Evolutionary conservation across 2,888 invertebrate genomes (phyloP), one percentile per base, ranked within the genome.

Genomic region (Phlogophora meticulosa): DNA sequence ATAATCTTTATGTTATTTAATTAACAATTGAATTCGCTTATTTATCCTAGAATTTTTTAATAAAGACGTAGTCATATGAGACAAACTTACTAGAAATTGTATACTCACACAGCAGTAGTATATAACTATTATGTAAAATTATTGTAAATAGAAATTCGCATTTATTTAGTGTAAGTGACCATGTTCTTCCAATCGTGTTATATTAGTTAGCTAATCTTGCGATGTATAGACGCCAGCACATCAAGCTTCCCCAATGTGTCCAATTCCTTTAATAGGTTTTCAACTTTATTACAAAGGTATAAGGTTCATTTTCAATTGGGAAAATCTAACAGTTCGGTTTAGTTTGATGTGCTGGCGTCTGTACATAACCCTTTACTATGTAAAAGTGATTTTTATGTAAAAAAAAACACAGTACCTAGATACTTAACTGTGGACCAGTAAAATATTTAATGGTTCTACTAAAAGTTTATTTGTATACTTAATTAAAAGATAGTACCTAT

Each of bases 181-280:
- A 83, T 76, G 92, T 88, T 92, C 92, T 92, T 92, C 92, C 92
- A 92, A 82, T 86, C 83, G 82, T 73, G 57, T 78, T 78, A 82
- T 77, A 68, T 71, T 80, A 80, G 79, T 68, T 82, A 81, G 76
- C 57, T 79, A 80, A 82, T 76, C 78, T 80, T 72, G 60, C 53
- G 58, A 70, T 85, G 82, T n/a, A n/a, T n/a, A n/a, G n/a, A n/a
- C n/a, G n/a, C n/a, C n/a, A n/a, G n/a, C n/a, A n/a, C n/a, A n/a
- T n/a, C n/a, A n/a, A n/a, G n/a, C n/a, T n/a, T n/a, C n/a, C n/a
- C n/a, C n/a, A n/a, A n/a, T n/a, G n/a, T n/a, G n/a, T n/a, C n/a
- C n/a, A n/a, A n/a, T n/a, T n/a, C n/a, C n/a, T n/a, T n/a, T n/a
- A n/a, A n/a, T n/a, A n/a, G n/a, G n/a, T n/a, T n/a, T n/a, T n/a